A percentile compares a stretch with the other conserved stretches of the same genome.
phyloP scores from a whole-genome alignment of 2,113 vertebrate species.

The Sorex fumeus region DNA sequence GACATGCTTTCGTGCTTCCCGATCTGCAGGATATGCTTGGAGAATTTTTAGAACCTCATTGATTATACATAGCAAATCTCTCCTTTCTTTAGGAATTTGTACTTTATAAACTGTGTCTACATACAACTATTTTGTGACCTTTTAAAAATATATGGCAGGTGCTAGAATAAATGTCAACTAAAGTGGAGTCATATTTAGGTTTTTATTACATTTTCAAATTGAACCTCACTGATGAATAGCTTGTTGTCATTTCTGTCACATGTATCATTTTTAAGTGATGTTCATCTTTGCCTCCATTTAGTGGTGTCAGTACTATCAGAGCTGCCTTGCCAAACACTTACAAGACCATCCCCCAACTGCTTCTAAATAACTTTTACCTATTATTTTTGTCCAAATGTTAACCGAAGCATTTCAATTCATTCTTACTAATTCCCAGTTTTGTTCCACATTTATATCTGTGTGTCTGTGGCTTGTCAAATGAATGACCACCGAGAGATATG shows the following conservation, averaged over 20 bases:
- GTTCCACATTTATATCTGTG: constrained; percentile 21
- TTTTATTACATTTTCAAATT: constrained; percentile 86
- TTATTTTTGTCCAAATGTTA: constrained; percentile 78
- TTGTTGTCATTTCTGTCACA: constrained; percentile 87
- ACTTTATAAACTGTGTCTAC: constrained; percentile 63
- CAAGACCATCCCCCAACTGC: not conserved
- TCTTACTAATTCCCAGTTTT: constrained; percentile 52
- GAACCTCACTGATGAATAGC: constrained; percentile 86
- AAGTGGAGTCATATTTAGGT: constrained; percentile 85
- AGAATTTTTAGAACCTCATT: constrained; percentile 69
- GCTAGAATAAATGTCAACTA: constrained; percentile 86
- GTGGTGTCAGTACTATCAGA: constrained; percentile 29
- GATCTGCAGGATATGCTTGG: constrained; percentile 46
- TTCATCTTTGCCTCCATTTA: constrained; percentile 77
- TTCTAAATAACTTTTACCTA: constrained; percentile 80
- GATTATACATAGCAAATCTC: constrained; percentile 13
- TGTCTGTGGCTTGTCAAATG: constrained; percentile 53
- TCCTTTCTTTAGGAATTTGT: constrained; percentile 72
- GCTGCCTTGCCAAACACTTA: constrained; percentile 9
- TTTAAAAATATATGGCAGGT: constrained; percentile 85
- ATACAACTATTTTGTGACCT: constrained; percentile 75
- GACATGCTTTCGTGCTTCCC: not conserved
- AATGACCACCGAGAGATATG: constrained; percentile 8
- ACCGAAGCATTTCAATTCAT: constrained; percentile 57
- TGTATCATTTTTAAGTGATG: constrained; percentile 84